Evolutionary conservation across 2,888 invertebrate genomes (phyloP), one percentile per base, ranked within the genome.

Genomic region (Calephelis perditalis): DNA sequence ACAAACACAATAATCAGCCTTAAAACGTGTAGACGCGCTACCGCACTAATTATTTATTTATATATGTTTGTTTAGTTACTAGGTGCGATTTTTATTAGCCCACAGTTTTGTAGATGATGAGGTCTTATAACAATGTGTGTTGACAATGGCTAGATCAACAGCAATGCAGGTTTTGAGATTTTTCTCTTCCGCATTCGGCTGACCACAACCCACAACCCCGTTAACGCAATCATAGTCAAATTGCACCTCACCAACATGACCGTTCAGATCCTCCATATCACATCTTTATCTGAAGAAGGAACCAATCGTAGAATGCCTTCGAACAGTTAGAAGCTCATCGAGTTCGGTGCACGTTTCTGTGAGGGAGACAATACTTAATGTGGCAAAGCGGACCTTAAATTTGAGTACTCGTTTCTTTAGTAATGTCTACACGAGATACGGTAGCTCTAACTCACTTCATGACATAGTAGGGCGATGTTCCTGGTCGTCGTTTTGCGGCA

Each of bases 31-130:
- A n/a, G n/a, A n/a, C n/a, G n/a, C n/a, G n/a, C n/a, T n/a, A n/a
- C n/a, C n/a, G n/a, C n/a, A n/a, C n/a, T n/a, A n/a, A n/a, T n/a
- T n/a, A n/a, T n/a, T n/a, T n/a, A n/a, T n/a, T n/a, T n/a, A n/a
- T n/a, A n/a, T n/a, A n/a, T n/a, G n/a, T n/a, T n/a, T n/a, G n/a
- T n/a, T n/a, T n/a, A n/a, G n/a, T n/a, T n/a, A n/a, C n/a, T n/a
- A n/a, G n/a, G n/a, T n/a, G n/a, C n/a, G n/a, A n/a, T n/a, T n/a
- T n/a, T n/a, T n/a, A n/a, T n/a, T n/a, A n/a, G n/a, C n/a, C n/a
- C n/a, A n/a, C 49, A 15, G 15, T 58, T 58, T 52, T 56, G n/a
- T 56, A 44, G n/a, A 43, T 56, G 9, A 56, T 58, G 11, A 49
- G 15, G 15, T 58, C 10, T 49, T 58, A 0, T n/a, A 2, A 36